Conservation (phyloP, 2,113 vertebrate species). For the Furnarius figulus region DNA sequence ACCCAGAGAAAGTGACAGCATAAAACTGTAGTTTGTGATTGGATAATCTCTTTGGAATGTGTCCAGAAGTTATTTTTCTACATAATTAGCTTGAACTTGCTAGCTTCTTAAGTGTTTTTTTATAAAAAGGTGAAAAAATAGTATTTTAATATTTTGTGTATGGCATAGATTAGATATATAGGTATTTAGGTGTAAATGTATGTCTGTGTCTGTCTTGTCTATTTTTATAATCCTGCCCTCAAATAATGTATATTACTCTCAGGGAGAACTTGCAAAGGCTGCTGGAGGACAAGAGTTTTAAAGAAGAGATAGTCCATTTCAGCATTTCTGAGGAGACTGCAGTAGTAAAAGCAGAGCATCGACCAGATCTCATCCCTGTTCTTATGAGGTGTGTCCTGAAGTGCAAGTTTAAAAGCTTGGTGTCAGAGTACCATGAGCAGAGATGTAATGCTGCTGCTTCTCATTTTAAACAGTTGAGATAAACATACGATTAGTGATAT, state of each 20-base stretch:
- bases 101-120: neutral
- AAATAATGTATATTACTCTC: constrained; percentile 17
- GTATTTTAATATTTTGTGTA: neutral
- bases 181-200: neutral
- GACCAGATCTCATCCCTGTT: constrained; percentile 85
- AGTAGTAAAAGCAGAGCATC: constrained; percentile 85
- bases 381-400: constrained; percentile 89
- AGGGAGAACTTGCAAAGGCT: constrained; percentile 93
- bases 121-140: neutral
- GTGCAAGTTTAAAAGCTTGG: neutral
- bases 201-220: neutral
- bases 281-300: constrained; percentile 92
- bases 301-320: constrained; percentile 95
- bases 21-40: neutral
- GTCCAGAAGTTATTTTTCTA: neutral
- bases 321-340: constrained; percentile 89
- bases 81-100: neutral
- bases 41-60: neutral
- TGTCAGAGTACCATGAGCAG: neutral
- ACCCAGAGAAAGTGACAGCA: neutral
- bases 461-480: neutral
- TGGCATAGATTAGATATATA: neutral
- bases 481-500: neutral
- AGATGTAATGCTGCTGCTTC: neutral
- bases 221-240: neutral